Percentiles rank a stretch among this genome's conserved stretches.
Conservation (phyloP, 2,888 invertebrate genomes). For the Sipunculus nudus region DNA sequence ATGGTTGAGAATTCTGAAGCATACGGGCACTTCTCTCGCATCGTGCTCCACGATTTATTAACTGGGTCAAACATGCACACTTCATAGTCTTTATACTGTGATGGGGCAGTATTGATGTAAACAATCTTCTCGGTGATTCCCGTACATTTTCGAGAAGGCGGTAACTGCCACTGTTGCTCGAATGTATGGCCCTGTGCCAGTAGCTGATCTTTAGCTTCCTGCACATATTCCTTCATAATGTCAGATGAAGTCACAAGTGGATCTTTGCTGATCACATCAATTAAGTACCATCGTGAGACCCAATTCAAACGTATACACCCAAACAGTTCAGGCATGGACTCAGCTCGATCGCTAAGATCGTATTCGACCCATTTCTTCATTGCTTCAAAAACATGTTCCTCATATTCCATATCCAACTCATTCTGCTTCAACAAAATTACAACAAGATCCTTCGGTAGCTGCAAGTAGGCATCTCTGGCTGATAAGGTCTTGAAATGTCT, state of each 20-base stretch:
- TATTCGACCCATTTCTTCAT: slow-evolving; percentile 60
- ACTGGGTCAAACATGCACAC: slow-evolving; percentile 38
- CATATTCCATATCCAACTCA: slow-evolving; percentile 60
- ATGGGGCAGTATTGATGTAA: slow-evolving; percentile 32
- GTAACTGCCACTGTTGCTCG: slow-evolving; percentile 42
- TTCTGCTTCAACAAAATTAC: slow-evolving; percentile 57
- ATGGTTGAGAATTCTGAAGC: slow-evolving; percentile 40
- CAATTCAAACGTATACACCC: slow-evolving; percentile 38
- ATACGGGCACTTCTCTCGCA: slow-evolving; percentile 33
- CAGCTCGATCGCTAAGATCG: slow-evolving; percentile 45
- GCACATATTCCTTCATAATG: slow-evolving; percentile 1
- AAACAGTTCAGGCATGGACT: slow-evolving; percentile 29
- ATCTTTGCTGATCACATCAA: slow-evolving; percentile 26
- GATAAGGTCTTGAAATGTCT: slow-evolving; percentile 40
- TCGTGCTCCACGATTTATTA: slow-evolving; percentile 44
- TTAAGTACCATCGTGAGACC: slow-evolving; percentile 42
- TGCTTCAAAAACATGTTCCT: slow-evolving; percentile 61
- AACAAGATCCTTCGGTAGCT: slow-evolving; percentile 54
- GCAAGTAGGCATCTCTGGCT: slow-evolving; percentile 56
- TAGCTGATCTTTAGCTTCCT: slow-evolving; percentile 39
- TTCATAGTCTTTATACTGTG: slow-evolving; percentile 13
- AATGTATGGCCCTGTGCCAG: slow-evolving; percentile 42
- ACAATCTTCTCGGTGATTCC: slow-evolving; percentile 34
- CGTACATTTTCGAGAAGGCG: slow-evolving; percentile 38
- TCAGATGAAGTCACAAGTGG: no score